Percentiles rank a stretch among this genome's conserved stretches.
phyloP scores from a whole-genome alignment of 2,797 vertebrate species.

The Danio tinwini region DNA sequence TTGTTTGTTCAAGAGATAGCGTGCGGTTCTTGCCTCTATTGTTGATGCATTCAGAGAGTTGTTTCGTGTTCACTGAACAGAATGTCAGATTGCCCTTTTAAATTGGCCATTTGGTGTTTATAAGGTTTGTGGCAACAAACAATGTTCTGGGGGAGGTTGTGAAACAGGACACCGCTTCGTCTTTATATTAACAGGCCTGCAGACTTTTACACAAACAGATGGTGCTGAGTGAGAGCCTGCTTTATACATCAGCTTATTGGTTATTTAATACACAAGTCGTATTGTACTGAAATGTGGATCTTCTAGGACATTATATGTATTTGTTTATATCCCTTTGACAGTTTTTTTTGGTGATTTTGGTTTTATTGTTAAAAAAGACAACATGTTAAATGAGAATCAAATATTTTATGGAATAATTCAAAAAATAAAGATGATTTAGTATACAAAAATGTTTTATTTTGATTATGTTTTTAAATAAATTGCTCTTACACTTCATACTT shows the following conservation, averaged over 20 bases:
- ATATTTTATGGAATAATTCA: no score
- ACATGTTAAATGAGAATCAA: no score
- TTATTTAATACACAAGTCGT: not conserved
- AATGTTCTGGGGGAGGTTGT: constrained; percentile 41
- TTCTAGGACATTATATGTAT: not conserved
- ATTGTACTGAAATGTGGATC: not conserved
- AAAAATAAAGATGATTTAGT: no score
- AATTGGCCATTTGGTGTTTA: constrained; percentile 48
- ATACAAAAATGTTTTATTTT: no score
- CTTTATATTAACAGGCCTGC: constrained; percentile 20
- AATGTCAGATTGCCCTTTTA: constrained; percentile 40
- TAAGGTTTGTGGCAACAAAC: constrained; percentile 40
- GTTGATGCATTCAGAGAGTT: constrained; percentile 37
- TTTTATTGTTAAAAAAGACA: no score
- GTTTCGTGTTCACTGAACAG: constrained; percentile 43
- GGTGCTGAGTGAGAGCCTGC: not conserved
- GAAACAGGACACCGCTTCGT: constrained; percentile 6
- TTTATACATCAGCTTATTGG: not conserved
- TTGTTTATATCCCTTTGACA: no score
- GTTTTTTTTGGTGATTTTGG: no score
- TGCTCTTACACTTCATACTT: no score
- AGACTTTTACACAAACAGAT: constrained; percentile 23
- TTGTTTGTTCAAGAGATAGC: constrained; percentile 8
- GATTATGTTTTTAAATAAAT: no score
- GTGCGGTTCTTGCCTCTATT: constrained; percentile 16